Evolutionary conservation across 2,797 vertebrate genomes (phyloP).

Genomic region (Hirundo rustica): DNA sequence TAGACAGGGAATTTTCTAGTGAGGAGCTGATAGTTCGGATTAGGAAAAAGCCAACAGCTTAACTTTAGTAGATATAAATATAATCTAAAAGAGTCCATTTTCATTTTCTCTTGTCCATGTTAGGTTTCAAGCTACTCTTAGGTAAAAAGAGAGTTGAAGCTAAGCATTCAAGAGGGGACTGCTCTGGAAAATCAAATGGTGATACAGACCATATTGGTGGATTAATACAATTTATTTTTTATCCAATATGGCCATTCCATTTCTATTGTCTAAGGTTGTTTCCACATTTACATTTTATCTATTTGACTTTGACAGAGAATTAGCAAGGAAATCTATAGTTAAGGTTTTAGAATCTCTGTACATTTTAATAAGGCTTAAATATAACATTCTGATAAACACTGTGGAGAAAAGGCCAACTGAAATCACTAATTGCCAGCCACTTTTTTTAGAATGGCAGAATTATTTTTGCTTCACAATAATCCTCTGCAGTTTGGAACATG

Average conservation of each 20-base stretch:
- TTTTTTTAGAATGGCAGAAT: slow-evolving; percentile 63
- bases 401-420: slow-evolving; percentile 59
- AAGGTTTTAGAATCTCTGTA: slow-evolving; percentile 34
- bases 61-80: not conserved
- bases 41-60: not conserved
- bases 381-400: slow-evolving; percentile 60
- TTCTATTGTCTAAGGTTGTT: not conserved
- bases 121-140: not conserved
- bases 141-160: not conserved
- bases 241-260: not conserved
- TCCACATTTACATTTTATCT: not conserved
- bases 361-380: slow-evolving; percentile 54
- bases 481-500: slow-evolving; percentile 52
- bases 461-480: slow-evolving; percentile 73
- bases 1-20: not conserved
- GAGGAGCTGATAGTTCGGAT: not conserved
- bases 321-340: slow-evolving; percentile 42
- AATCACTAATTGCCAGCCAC: slow-evolving; percentile 64
- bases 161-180: not conserved
- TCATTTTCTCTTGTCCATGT: not conserved
- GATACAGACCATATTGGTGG: not conserved
- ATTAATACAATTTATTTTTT: not conserved
- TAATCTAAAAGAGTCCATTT: not conserved
- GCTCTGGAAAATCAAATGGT: not conserved
- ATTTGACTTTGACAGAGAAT: slow-evolving; percentile 30